A percentile compares a stretch with the other conserved stretches of the same genome.
Evolutionary conservation across 2,113 vertebrate genomes (phyloP).

Genomic region (Engystomops pustulosus): DNA sequence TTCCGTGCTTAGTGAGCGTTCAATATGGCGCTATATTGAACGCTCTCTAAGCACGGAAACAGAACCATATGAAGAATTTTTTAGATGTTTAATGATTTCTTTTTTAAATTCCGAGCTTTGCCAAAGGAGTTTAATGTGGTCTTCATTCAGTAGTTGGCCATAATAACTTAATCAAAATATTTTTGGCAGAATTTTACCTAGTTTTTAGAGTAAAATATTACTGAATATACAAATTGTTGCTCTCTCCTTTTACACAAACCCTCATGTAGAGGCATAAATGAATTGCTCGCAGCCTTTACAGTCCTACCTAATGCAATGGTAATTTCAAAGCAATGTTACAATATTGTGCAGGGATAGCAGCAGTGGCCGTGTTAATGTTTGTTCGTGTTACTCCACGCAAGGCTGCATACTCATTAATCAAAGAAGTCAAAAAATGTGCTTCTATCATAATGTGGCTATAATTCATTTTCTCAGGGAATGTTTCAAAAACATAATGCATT

Average conservation of each 20-base stretch:
- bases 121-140: no score
- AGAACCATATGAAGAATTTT: no score
- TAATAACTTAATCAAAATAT: not conserved
- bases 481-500: conserved; percentile 51
- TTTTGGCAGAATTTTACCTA: no score
- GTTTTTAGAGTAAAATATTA: not conserved
- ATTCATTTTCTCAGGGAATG: conserved; percentile 50
- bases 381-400: conserved; percentile 41
- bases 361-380: conserved; percentile 53
- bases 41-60: no score
- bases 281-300: conserved; percentile 14
- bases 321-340: not conserved
- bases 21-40: no score
- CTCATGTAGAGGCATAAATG: not conserved
- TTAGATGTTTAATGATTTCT: no score
- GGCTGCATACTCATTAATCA: conserved; percentile 55
- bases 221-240: not conserved
- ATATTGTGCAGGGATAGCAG: conserved; percentile 1
- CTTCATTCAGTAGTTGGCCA: no score
- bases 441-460: conserved; percentile 54
- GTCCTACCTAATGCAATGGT: not conserved
- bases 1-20: no score
- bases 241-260: not conserved
- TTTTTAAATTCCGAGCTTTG: no score
- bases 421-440: conserved; percentile 46